A percentile compares a stretch with the other conserved stretches of the same genome.
These are phyloP conservation scores for Galeopsomyia nigrocyanea DNA, from an alignment of 2,888 invertebrate genomes.

Conservation along the genomic window DNA sequence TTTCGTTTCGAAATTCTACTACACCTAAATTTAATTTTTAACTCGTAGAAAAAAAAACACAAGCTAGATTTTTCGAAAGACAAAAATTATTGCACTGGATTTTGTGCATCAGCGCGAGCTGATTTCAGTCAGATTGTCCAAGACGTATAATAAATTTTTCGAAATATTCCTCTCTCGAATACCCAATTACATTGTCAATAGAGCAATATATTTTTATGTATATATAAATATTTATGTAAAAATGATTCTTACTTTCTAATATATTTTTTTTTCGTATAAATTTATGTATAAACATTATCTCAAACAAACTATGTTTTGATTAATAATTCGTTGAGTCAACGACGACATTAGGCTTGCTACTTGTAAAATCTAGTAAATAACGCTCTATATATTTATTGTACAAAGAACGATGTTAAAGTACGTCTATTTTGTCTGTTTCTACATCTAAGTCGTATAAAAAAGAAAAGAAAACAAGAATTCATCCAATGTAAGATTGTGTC, in stretches of 20 bases:
- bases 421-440: slow-evolving; percentile 29
- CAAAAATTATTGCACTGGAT: too few relatives aligned
- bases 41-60: too few relatives aligned
- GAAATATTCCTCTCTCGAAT: slow-evolving; percentile 8
- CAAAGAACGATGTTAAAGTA: slow-evolving; percentile 15
- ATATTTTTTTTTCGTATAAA: slow-evolving; percentile 35
- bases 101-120: too few relatives aligned
- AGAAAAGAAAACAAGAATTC: too few relatives aligned
- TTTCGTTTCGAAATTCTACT: too few relatives aligned
- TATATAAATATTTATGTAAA: slow-evolving; percentile 30
- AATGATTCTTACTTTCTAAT: slow-evolving; percentile 31
- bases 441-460: neutral
- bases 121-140: too few relatives aligned
- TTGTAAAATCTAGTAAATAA: slow-evolving; percentile 25
- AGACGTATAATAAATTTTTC: too few relatives aligned
- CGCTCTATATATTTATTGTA: slow-evolving; percentile 16
- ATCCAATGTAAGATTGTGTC: too few relatives aligned
- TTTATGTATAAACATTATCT: slow-evolving; percentile 3
- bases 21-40: too few relatives aligned
- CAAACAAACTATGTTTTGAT: slow-evolving; percentile 33
- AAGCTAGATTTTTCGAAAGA: too few relatives aligned
- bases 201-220: slow-evolving; percentile 33
- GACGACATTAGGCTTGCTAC: slow-evolving; percentile 28
- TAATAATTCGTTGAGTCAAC: slow-evolving; percentile 36
- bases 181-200: slow-evolving; percentile 41